Evolutionary conservation across 2,888 invertebrate species (phyloP), one percentile per base, ranked within the genome.

Genomic region (Ecliptopera silaceata): DNA sequence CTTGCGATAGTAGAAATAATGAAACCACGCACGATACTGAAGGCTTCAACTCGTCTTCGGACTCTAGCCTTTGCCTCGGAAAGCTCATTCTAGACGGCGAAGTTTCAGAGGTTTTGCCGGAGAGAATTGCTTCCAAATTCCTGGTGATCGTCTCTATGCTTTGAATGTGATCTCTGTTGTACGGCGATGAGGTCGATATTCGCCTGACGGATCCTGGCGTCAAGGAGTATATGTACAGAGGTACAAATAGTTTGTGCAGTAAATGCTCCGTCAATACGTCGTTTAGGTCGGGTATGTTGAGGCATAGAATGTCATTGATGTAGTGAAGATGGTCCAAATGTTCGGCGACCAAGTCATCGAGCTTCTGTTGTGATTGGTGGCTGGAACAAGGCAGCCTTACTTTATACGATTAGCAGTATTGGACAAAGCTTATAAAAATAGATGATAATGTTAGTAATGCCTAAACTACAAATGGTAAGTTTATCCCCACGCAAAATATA

Each of bases 261-360:
- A 99, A 92, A 86, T 99, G 98, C 80, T 98, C 98, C 0, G 97
- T 97, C 52, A 99, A 89, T 43, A 99, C 98, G 72, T 97, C 96
- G 85, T 99, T 99, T 51, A 99, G 92, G 75, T 97, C 97, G 48
- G 96, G 95, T 70, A 99, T 98, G 80, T 97, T 95, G 55, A 99
- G 93, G 75, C 97, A 95, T 15, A 99, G 93, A 70, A 99, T 99
- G 79, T 99, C 99, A 79, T 99, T 99, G 54, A 99, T 92, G 82
- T 99, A 99, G 86, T 99, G 99, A 11, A 99, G 93, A 82, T 99
- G 98, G 86, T 99, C 99, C 65, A 99, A 90, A 84, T 99, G 99
- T 86, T 99, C 99, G 0, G 98, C 99, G 1, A 99, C 98, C 63
- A 99, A 88, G 86, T 98, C 98, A 10, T 98, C 95, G 45, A 99